Evolutionary conservation across 2,888 invertebrate species (phyloP), one percentile per base, ranked within the genome.

Genomic region (Tiliacea aurago): DNA sequence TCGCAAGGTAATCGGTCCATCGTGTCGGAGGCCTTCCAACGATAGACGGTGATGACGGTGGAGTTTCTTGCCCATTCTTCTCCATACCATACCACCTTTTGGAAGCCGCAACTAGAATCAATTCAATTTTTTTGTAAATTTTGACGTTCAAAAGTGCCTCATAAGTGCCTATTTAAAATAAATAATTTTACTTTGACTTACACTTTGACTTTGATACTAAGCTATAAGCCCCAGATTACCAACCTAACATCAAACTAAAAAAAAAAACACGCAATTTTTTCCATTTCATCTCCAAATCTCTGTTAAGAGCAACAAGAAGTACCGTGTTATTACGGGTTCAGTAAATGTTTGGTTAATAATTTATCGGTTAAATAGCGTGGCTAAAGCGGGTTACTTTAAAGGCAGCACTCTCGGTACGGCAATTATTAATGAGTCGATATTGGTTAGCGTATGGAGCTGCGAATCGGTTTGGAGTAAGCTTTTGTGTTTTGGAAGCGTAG

Each of bases 381-480:
- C 86, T 76, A 77, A 84, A 84, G 81, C 79, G 86, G 87, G 89
- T 88, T 88, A 88, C 90, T 90, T 87, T 89, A 90, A 92, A 91
- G 89, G 88, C 86, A 87, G 85, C 90, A 90, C 91, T 91, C 87
- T 84, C 81, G 58, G 69, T 59, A 70, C 20, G 80, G 77, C 78
- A 91, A 91, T 93, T 88, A 92, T 92, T 91, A 90, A 93, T 92
- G 92, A 91, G 85, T 66, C 89, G 83, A 90, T 92, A 93, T 91
- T 88, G 90, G 88, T 81, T 75, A 62, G 73, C 76, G 61, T 41
- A 15, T 64, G 65, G 81, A 88, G 81, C 66, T 83, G 23, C 43
- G 78, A 82, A 74, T 70, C n/a, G 13, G 55, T 64, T 59, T 79
- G 63, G 75, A 75, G 64, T 59, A 56, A 80, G 67, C 37, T 51